These are phyloP conservation scores for Cliona cf. orientalis DNA, from an alignment of 37 sponge, comb jelly and placozoan species.

Conservation along the genomic window DNA sequence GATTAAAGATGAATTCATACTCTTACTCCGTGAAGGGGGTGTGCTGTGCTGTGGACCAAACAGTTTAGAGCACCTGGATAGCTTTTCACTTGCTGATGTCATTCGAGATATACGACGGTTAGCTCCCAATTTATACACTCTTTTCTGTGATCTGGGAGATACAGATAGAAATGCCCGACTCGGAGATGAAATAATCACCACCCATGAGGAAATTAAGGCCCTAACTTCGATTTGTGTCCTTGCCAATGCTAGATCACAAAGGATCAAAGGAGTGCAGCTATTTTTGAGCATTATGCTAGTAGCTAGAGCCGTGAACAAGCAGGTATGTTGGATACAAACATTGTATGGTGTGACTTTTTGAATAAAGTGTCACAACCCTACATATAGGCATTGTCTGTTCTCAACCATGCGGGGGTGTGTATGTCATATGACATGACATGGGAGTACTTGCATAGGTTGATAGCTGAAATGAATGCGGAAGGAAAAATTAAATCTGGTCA, in stretches of 20 bases:
- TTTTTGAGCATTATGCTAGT: slow-evolving; percentile 24
- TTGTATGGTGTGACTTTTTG: background rate
- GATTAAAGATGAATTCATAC: no score
- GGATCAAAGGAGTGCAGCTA: slow-evolving; percentile 14
- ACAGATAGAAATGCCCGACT: no score
- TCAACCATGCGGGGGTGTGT: slow-evolving; percentile 27
- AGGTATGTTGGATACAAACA: slow-evolving; percentile 3
- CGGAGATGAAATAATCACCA: background rate
- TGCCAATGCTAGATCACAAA: background rate
- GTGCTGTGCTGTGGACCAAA: no score
- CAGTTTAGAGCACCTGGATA: no score
- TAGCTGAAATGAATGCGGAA: background rate
- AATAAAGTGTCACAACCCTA: background rate
- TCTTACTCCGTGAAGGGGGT: no score
- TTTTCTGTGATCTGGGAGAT: no score
- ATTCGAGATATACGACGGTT: no score
- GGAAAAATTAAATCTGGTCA: background rate
- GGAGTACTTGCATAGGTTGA: slow-evolving; percentile 7
- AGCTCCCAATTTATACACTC: no score
- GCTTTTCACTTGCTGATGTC: no score
- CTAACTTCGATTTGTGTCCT: background rate
- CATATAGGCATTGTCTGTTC: slow-evolving; percentile 1
- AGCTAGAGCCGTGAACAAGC: slow-evolving; percentile 17
- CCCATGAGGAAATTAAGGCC: background rate
- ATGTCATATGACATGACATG: background rate